Percentiles rank a stretch among this genome's conserved stretches.
These are phyloP conservation scores for Sebastes taczanowskii DNA, from an alignment of 2,797 vertebrate species.

Conservation along the genomic window DNA sequence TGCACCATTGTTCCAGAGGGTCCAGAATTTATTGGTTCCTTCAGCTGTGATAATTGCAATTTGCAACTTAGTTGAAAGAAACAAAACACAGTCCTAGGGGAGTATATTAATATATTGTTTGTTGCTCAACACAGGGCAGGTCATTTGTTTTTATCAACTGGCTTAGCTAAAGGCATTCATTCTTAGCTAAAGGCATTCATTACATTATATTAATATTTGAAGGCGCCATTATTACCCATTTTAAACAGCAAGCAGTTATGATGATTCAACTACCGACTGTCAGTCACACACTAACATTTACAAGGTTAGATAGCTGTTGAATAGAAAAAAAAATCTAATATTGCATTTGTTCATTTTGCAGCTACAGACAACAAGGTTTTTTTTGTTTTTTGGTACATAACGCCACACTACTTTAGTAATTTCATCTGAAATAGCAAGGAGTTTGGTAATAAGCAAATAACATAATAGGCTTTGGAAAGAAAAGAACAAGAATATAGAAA, in stretches of 20 bases:
- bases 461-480: not conserved
- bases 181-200: not conserved
- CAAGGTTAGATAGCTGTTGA: not conserved
- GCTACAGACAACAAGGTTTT: not conserved
- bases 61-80: constrained; percentile 53
- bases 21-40: constrained; percentile 50
- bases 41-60: constrained; percentile 60
- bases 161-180: constrained; percentile 30
- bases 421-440: not conserved
- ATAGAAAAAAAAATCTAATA: not conserved
- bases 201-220: constrained; percentile 35
- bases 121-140: constrained; percentile 41
- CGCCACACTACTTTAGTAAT: not conserved
- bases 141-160: constrained; percentile 59
- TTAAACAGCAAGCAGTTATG: constrained; percentile 25
- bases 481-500: not conserved
- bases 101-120: constrained; percentile 54
- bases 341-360: not conserved
- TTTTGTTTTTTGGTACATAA: not conserved
- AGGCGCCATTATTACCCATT: constrained; percentile 23
- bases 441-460: not conserved
- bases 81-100: constrained; percentile 36
- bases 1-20: constrained; percentile 34
- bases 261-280: constrained; percentile 12
- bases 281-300: not conserved